Evolutionary conservation across 2,888 invertebrate species (phyloP), one percentile per base, ranked within the genome.

Genomic region (Lithophane socia): DNA sequence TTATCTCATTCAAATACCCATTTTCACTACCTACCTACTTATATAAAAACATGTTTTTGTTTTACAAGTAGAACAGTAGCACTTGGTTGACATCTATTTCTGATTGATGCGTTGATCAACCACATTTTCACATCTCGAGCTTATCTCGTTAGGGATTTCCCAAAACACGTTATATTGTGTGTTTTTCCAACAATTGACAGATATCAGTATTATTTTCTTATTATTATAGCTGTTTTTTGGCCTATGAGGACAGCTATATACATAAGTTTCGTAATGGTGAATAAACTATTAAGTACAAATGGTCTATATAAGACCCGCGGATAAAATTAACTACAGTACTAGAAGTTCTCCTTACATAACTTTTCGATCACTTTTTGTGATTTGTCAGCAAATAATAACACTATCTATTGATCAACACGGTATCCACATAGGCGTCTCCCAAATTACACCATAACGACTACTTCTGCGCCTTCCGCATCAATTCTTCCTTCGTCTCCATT

Each of bases 61-160:
- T 63, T 75, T 16, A 52, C 10, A 52, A 54, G 12, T 52, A 56
- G 0, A 29, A 76, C 37, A 77, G 56, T 58, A 70, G n/a, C 21
- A 72, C 9, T 67, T 44, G 47, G 24, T n/a, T 69, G 68, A 69
- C 49, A 83, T 49, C 16, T 56, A 37, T 60, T 60, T 66, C 66
- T 79, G 60, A 83, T 80, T 18, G 70, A 82, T 82, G 71, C 44
- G 64, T 29, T 47, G 67, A 75, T 67, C 29, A 49, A 3, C 24
- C 44, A 52, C 12, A 73, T 58, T 58, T 42, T 29, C 37, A n/a
- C 52, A 56, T 73, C 42, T 60, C 13, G 13, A 21, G 29, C 47
- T 83, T 79, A 82, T 79, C 79, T 73, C 42, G 2, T 5, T 24
- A 21, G 69, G 79, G 18, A 70, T 79, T 83, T 73, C 54, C 69